phyloP scores from a whole-genome alignment of 1,140 invertebrate genomes.

The Drosophila varians region DNA sequence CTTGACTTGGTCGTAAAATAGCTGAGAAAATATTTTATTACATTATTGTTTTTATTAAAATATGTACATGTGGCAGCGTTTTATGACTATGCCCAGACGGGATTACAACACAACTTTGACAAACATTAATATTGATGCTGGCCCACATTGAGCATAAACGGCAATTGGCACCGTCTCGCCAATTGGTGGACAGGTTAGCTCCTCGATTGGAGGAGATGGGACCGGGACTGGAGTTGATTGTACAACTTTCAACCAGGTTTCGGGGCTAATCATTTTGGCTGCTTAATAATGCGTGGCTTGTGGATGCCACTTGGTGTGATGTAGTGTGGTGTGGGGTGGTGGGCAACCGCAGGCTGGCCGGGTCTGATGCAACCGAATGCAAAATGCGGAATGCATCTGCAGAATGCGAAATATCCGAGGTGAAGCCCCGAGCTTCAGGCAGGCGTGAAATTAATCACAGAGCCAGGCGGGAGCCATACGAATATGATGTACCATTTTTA shows the following conservation, averaged over 20 bases:
- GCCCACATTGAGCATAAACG: constrained; percentile 63
- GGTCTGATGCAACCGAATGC: constrained; percentile 37
- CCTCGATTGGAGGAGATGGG: constrained; percentile 25
- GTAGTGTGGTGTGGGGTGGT: too few relatives aligned
- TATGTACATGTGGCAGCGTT: constrained; percentile 52
- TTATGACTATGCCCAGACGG: constrained; percentile 34
- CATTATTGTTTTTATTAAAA: constrained; percentile 41
- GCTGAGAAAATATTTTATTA: constrained; percentile 25
- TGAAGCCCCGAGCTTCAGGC: constrained; percentile 50
- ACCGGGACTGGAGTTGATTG: constrained; percentile 35
- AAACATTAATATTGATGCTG: constrained; percentile 69
- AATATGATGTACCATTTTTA: constrained; percentile 56
- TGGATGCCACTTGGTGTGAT: constrained; percentile 42
- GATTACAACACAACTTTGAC: constrained; percentile 54
- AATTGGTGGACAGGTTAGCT: constrained; percentile 41
- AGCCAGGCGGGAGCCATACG: constrained; percentile 19
- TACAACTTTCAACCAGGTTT: constrained; percentile 58
- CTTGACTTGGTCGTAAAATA: constrained; percentile 29
- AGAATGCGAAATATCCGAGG: constrained; percentile 54
- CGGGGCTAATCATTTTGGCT: constrained; percentile 53
- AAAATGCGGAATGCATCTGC: constrained; percentile 63
- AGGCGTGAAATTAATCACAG: constrained; percentile 74
- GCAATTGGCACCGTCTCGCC: constrained; percentile 56
- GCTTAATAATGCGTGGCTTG: constrained; percentile 74
- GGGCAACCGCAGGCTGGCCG: constrained; percentile 21